phyloP scores from a whole-genome alignment of 2,888 invertebrate genomes.

The Alsophila aescularia region DNA sequence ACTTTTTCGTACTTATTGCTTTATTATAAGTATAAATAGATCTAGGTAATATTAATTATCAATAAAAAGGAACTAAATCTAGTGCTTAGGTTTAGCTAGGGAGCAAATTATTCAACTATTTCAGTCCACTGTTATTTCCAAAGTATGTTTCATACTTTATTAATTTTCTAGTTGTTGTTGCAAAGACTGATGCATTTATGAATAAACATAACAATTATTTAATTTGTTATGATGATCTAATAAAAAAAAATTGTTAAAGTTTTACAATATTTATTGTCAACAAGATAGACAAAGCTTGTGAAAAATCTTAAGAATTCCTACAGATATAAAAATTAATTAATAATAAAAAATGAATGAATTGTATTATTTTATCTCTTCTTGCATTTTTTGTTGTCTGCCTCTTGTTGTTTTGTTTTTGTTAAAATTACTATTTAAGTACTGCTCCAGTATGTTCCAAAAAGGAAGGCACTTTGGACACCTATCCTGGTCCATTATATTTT shows the following conservation, averaged over 20 bases:
- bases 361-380: neutral
- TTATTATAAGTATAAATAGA: too few relatives aligned
- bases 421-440: too few relatives aligned
- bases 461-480: too few relatives aligned
- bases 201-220: constrained; percentile 34
- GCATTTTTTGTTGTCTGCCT: neutral
- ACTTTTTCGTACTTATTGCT: too few relatives aligned
- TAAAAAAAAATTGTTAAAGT: neutral
- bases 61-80: constrained; percentile 36
- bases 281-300: constrained; percentile 3
- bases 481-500: too few relatives aligned
- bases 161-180: constrained; percentile 41
- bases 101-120: constrained; percentile 40
- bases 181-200: constrained; percentile 75
- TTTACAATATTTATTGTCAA: neutral
- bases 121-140: constrained; percentile 24
- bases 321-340: neutral
- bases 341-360: neutral
- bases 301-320: neutral
- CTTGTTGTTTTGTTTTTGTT: neutral
- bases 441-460: too few relatives aligned
- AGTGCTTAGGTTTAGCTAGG: constrained; percentile 43
- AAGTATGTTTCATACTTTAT: constrained; percentile 37
- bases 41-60: too few relatives aligned
- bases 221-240: constrained; percentile 10